Conservation (phyloP, 2,888 invertebrate genomes). For the Psylliodes chrysocephalus region DNA sequence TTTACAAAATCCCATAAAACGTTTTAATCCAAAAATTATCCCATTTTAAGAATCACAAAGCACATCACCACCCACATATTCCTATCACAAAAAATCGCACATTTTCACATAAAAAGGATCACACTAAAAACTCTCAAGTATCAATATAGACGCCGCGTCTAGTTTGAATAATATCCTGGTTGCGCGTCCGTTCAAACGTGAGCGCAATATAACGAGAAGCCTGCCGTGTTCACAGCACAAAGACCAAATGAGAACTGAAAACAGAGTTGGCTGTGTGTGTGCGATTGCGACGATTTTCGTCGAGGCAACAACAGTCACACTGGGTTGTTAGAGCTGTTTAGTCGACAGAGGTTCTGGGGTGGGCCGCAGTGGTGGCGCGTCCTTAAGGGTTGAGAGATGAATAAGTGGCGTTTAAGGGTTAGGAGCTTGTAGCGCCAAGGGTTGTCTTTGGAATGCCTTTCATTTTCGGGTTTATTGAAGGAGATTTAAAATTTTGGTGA, state of each 20-base stretch:
- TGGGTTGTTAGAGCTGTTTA: slow-evolving; percentile 29
- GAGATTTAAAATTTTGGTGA: too few species aligned
- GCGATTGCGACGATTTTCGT: slow-evolving; percentile 1
- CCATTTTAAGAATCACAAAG: slow-evolving; percentile 8
- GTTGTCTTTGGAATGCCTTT: neutral
- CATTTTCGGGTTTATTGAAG: too few species aligned
- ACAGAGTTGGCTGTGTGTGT: neutral
- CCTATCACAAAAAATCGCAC: slow-evolving; percentile 13
- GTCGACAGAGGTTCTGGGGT: slow-evolving; percentile 32
- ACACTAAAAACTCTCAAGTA: neutral
- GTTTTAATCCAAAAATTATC: slow-evolving; percentile 21
- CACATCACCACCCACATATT: slow-evolving; percentile 23
- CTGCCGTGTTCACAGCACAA: neutral
- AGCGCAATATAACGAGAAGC: neutral
- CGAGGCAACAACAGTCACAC: slow-evolving; percentile 39
- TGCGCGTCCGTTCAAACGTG: neutral
- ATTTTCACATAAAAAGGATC: neutral
- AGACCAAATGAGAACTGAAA: slow-evolving; percentile 10
- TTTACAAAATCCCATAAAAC: slow-evolving; percentile 30
- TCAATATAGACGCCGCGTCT: slow-evolving; percentile 15
- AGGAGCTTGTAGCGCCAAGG: neutral
- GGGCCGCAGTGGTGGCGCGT: slow-evolving; percentile 33
- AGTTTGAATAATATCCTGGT: neutral
- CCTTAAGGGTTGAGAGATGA: neutral
- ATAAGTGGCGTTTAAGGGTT: neutral